Evolutionary conservation across 2,797 vertebrate species (phyloP).

Genomic region (Urosaurus nigricauda): DNA sequence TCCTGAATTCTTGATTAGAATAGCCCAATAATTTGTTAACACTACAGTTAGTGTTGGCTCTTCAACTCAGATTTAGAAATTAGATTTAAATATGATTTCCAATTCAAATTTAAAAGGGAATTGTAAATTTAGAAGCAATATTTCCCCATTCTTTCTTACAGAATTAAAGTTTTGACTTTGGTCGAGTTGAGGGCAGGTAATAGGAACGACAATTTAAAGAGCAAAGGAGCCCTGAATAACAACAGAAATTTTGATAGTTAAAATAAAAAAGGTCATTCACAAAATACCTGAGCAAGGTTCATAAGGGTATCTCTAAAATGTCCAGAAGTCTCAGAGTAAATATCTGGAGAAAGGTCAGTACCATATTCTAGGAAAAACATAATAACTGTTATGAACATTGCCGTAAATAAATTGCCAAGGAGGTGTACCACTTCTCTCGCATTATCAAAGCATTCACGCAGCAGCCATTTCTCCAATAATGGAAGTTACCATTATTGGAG

Average conservation of each 20-base stretch:
- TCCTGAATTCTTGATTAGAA: neutral
- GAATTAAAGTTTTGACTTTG: conserved; percentile 4
- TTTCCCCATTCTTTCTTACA: neutral
- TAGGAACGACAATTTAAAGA: neutral
- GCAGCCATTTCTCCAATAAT: no score
- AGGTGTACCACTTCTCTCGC: no score
- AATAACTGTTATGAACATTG: conserved; percentile 29
- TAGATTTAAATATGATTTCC: neutral
- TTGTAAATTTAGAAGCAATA: conserved; percentile 16
- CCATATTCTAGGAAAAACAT: conserved; percentile 77
- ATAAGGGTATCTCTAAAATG: conserved; percentile 84
- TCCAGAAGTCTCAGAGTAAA: conserved; percentile 82
- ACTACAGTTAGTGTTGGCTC: neutral
- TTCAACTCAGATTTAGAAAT: neutral
- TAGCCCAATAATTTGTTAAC: neutral
- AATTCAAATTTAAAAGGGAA: neutral
- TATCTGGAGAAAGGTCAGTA: conserved; percentile 81
- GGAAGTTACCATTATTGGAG: no score
- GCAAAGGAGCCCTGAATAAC: conserved; percentile 2
- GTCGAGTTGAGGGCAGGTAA: neutral
- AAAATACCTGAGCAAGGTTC: conserved; percentile 82
- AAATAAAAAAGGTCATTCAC: conserved; percentile 11
- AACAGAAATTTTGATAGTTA: neutral
- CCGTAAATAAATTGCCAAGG: no score
- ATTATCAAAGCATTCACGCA: no score